Percentiles rank a stretch among this genome's conserved stretches.
Conservation (phyloP, 2,888 invertebrate species). For the Megamerina dolium region DNA sequence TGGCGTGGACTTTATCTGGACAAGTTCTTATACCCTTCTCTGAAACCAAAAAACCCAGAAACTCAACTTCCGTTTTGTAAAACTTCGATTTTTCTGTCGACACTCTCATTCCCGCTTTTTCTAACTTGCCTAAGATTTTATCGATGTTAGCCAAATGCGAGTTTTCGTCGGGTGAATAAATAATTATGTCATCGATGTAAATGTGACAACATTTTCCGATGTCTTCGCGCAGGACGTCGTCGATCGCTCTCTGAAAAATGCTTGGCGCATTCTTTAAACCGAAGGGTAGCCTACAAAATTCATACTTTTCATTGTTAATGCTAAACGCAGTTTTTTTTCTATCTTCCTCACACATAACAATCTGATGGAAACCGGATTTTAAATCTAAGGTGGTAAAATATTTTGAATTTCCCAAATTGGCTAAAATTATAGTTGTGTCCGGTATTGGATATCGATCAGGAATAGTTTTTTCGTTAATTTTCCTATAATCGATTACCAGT, state of each 20-base stretch:
- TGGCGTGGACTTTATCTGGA: neutral
- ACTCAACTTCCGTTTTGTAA: conserved; percentile 1
- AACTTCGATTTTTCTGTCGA: conserved; percentile 2
- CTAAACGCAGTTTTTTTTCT: conserved; percentile 15
- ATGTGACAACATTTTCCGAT: too few species aligned
- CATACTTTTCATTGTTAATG: conserved; percentile 11
- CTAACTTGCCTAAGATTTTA: neutral
- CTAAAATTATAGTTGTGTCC: conserved; percentile 7
- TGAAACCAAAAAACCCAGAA: conserved; percentile 1
- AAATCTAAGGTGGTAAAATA: conserved; percentile 16
- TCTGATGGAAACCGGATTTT: conserved; percentile 16
- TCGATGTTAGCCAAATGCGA: too few species aligned
- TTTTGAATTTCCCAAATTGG: conserved; percentile 11
- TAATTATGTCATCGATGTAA: too few species aligned
- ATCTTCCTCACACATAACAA: conserved; percentile 9
- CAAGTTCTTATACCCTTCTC: neutral
- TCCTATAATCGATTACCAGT: conserved; percentile 9
- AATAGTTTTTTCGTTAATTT: conserved; percentile 10
- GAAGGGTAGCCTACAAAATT: conserved; percentile 16
- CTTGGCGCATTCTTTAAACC: conserved; percentile 20
- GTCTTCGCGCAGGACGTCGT: too few species aligned
- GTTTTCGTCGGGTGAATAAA: too few species aligned
- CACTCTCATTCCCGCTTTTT: conserved; percentile 2
- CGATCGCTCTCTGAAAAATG: too few species aligned
- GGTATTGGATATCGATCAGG: conserved; percentile 11